A percentile compares a stretch with the other conserved stretches of the same genome.
These are phyloP conservation scores for Podiceps cristatus DNA, from an alignment of 2,113 vertebrate genomes.

Conservation along the genomic window DNA sequence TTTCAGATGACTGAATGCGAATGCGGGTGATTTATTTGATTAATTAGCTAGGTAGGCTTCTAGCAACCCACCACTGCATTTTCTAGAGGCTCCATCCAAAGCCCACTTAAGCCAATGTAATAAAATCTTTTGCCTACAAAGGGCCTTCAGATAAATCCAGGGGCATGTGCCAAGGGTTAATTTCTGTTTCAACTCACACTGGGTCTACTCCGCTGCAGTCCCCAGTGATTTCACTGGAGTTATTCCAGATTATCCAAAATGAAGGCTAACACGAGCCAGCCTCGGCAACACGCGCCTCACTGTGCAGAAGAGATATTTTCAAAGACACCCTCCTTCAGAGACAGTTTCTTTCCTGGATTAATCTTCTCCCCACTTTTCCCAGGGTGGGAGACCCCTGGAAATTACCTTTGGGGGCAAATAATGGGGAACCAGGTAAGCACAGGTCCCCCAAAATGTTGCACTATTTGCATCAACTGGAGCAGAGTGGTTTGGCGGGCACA, in stretches of 20 bases:
- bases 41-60: conserved; percentile 42
- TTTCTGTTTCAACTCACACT: neutral
- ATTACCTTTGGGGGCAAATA: neutral
- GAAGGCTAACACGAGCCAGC: neutral
- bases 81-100: conserved; percentile 26
- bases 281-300: neutral
- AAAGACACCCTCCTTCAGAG: neutral
- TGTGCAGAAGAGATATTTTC: neutral
- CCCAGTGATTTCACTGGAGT: neutral
- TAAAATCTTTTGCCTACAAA: conserved; percentile 43
- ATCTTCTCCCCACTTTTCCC: neutral
- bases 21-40: conserved; percentile 34
- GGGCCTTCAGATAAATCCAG: conserved; percentile 32
- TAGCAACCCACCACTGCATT: neutral
- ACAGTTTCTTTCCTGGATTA: neutral
- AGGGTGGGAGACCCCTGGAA: neutral
- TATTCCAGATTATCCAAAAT: conserved; percentile 26
- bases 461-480: neutral
- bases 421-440: neutral
- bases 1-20: neutral
- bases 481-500: neutral
- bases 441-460: neutral
- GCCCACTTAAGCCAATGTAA: conserved; percentile 39
- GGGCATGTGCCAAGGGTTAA: conserved; percentile 37
- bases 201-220: neutral